phyloP scores from a whole-genome alignment of 2,113 vertebrate species.

The Scatophagus argus region DNA sequence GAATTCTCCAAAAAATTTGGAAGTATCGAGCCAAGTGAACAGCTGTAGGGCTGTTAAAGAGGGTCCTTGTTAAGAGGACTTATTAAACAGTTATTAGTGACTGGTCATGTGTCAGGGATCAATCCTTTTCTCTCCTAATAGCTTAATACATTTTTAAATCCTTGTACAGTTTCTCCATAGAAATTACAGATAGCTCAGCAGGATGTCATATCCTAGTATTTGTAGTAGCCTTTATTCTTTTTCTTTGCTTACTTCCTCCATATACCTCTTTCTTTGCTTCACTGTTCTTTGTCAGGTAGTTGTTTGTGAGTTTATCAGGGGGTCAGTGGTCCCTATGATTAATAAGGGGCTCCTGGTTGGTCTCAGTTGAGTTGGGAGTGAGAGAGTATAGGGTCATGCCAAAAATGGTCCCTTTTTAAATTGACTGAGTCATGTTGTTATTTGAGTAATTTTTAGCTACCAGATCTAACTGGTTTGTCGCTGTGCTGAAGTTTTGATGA shows the following conservation, averaged over 20 bases:
- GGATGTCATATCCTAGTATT: neutral
- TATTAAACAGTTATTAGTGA: neutral
- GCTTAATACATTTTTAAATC: neutral
- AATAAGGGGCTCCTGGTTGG: no score
- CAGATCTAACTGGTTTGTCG: neutral
- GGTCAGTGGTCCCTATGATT: no score
- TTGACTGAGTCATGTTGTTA: constrained; percentile 11
- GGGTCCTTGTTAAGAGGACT: neutral
- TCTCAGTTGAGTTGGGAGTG: no score
- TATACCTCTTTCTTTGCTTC: no score
- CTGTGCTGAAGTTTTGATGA: no score
- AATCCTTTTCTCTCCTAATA: neutral
- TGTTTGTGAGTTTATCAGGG: no score
- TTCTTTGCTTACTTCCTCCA: no score
- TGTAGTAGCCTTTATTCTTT: no score
- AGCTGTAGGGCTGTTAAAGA: neutral
- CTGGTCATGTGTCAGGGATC: neutral
- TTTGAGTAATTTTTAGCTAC: neutral
- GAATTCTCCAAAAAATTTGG: no score
- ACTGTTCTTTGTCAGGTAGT: no score
- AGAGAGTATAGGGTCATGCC: no score
- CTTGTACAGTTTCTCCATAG: neutral
- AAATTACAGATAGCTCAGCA: neutral
- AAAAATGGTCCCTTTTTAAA: neutral
- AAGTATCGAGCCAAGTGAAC: neutral